phyloP scores from a whole-genome alignment of 2,888 invertebrate genomes.

The Rhagium mordax region DNA sequence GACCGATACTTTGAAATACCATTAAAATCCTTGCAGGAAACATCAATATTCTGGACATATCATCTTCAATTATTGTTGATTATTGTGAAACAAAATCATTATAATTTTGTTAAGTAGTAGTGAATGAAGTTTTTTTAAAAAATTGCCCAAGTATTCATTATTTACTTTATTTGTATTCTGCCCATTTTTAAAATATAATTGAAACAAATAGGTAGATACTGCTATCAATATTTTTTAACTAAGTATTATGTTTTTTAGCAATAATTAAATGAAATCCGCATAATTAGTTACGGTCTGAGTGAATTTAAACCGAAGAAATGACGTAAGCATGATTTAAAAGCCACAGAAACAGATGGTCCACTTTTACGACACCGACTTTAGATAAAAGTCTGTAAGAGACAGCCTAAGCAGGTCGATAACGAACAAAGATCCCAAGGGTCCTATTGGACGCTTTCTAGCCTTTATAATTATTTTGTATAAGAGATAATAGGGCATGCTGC shows the following conservation, averaged over 20 bases:
- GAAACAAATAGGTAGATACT: too few relatives aligned
- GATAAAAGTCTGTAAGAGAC: constrained; percentile 24
- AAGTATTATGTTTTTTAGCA: background rate
- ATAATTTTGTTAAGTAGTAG: too few relatives aligned
- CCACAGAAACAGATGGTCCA: constrained; percentile 28
- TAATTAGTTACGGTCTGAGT: background rate
- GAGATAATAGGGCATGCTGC: constrained; percentile 29
- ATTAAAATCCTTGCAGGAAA: constrained; percentile 16
- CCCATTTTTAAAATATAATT: too few relatives aligned
- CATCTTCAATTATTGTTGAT: background rate
- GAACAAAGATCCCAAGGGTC: constrained; percentile 30
- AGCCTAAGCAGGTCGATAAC: constrained; percentile 26
- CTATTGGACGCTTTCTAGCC: constrained; percentile 8
- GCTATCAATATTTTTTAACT: too few relatives aligned
- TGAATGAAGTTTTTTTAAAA: too few relatives aligned
- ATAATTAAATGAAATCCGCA: background rate
- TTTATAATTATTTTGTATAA: constrained; percentile 29
- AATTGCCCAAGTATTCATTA: too few relatives aligned
- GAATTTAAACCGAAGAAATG: background rate
- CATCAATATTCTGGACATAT: background rate
- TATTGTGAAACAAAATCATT: background rate
- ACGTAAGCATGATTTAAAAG: constrained; percentile 24
- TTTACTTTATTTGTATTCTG: too few relatives aligned
- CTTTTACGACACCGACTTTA: constrained; percentile 23
- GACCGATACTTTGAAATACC: background rate